Evolutionary conservation across 2,797 vertebrate species (phyloP), one percentile per base, ranked within the genome.

Genomic region (Threskiornis aethiopicus): DNA sequence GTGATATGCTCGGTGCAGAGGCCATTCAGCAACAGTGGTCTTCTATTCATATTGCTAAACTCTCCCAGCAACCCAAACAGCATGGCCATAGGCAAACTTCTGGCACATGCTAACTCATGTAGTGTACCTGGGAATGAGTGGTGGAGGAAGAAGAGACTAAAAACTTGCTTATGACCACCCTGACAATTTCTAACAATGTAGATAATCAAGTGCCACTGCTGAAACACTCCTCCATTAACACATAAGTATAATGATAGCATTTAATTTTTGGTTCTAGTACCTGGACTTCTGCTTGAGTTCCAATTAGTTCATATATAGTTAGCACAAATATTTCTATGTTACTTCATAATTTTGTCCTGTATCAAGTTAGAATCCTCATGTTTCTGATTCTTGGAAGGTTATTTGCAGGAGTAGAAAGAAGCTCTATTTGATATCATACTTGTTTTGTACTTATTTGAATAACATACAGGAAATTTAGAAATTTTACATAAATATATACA

Each of bases 211-310:
- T 47, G 6, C 8, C 26, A 17, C 31, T 66, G 28, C 6, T 33
- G 31, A 65, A 65, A 54, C 8, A 25, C 58, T 59, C 7, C 5
- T 9, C 16, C 28, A 16, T 0, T 75, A 37, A 5, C 33, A 46
- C 0, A 0, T 31, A 57, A 57, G 10, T 41, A 42, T 2, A 67
- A 33, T 2, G 21, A 37, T 4, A 59, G 6, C 13, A 72, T 29
- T 13, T 10, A 44, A 10, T 31, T 79, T 49, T 73, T 26, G n/a
- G 22, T 42, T 72, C 25, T 31, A 73, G 15, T 73, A 29, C 7
- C 10, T 33, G 13, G 26, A 42, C 13, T 77, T 28, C 33, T 33
- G 37, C 42, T 25, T n/a, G 28, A 83, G 7, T 11, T 49, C 22
- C 16, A 78, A 33, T 44, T 44, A 67, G 6, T 9, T 71, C 25